A percentile compares a stretch with the other conserved stretches of the same genome.
phyloP scores from a whole-genome alignment of 2,888 invertebrate species.

The Ornithoptera priamus region DNA sequence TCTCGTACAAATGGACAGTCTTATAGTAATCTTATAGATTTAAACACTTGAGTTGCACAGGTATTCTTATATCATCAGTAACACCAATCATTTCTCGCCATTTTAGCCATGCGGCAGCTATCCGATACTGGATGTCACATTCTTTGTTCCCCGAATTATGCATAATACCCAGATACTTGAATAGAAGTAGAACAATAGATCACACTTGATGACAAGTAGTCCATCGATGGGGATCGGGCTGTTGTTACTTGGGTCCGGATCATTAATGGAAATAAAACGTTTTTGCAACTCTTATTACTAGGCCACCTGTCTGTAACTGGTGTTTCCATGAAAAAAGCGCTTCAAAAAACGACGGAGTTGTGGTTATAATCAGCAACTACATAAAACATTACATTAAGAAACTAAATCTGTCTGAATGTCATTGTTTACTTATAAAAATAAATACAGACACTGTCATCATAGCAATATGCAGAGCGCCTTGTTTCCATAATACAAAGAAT shows the following conservation, averaged over 20 bases:
- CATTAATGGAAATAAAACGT: background rate
- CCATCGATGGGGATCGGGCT: background rate
- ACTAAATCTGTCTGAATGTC: no score
- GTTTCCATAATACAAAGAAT: no score
- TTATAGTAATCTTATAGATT: no score
- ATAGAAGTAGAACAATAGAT: background rate
- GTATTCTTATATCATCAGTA: background rate
- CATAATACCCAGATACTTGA: conserved; percentile 1
- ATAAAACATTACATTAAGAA: no score
- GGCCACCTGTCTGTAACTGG: background rate
- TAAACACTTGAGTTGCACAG: background rate
- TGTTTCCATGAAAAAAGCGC: background rate
- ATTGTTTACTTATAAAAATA: no score
- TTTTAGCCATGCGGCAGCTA: background rate
- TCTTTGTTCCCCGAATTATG: background rate
- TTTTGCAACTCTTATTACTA: background rate
- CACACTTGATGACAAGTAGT: background rate
- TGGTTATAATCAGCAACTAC: no score
- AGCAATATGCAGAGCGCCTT: no score
- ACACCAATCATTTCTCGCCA: background rate
- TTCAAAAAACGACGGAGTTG: no score
- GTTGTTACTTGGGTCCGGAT: background rate
- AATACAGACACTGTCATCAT: no score
- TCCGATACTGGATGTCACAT: background rate
- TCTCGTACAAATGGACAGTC: no score